These are phyloP conservation scores for Paradoxurus hermaphroditus DNA, from an alignment of 2,113 vertebrate species.

Conservation along the genomic window DNA sequence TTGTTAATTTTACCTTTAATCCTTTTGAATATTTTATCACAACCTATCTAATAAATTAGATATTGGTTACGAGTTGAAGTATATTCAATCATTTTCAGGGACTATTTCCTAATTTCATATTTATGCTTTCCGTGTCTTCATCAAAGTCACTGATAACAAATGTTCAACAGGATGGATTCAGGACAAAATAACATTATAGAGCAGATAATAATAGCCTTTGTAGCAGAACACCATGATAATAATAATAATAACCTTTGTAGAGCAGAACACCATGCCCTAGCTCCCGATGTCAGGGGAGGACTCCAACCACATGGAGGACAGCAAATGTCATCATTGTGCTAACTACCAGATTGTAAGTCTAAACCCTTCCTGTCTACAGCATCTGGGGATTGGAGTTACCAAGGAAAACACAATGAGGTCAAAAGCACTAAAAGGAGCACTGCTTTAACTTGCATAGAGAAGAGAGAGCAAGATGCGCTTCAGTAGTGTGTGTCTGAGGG, in stretches of 20 bases:
- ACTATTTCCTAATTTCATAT: background rate
- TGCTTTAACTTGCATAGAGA: background rate
- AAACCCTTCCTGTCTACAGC: background rate
- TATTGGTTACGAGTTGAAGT: background rate
- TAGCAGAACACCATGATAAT: too few species aligned
- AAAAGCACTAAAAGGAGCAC: background rate
- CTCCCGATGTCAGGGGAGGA: background rate
- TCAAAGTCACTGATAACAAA: background rate
- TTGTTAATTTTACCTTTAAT: background rate
- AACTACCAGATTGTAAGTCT: background rate
- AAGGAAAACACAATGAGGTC: background rate
- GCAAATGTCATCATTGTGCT: background rate
- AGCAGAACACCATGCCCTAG: background rate
- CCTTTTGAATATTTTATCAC: background rate
- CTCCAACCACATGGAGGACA: background rate
- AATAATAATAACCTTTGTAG: background rate
- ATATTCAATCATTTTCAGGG: background rate
- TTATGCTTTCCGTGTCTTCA: background rate
- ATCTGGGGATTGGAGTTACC: background rate
- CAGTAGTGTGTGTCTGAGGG: background rate
- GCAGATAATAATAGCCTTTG: too few species aligned
- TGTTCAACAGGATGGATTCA: background rate
- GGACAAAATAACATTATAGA: background rate
- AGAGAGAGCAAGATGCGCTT: background rate
- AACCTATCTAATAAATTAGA: background rate